Conservation (phyloP, 2,888 invertebrate species). For the Pachliopta kotzebuea region DNA sequence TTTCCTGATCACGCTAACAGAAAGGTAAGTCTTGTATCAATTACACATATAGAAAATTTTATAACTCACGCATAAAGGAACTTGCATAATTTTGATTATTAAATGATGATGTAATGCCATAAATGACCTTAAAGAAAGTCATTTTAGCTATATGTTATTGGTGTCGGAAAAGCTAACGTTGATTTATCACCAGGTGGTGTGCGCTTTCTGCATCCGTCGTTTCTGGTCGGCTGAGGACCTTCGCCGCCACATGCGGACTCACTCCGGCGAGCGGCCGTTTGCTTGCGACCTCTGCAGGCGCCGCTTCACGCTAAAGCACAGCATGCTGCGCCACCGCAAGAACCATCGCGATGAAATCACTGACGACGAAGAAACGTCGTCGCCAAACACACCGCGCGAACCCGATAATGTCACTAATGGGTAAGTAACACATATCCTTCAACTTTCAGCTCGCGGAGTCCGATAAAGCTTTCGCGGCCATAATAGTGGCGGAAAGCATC, state of each 20-base stretch:
- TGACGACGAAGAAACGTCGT: constrained; percentile 76
- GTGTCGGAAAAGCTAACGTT: too few species aligned
- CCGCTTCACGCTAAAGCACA: constrained; percentile 95
- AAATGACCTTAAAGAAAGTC: too few species aligned
- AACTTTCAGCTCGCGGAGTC: too few species aligned
- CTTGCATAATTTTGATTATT: too few species aligned
- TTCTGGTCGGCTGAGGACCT: constrained; percentile 98
- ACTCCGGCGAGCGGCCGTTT: constrained; percentile 95
- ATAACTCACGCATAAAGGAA: too few species aligned
- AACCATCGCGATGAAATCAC: constrained; percentile 86
- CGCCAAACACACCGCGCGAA: constrained; percentile 68
- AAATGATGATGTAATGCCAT: too few species aligned
- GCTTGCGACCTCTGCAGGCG: constrained; percentile 94
- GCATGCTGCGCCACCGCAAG: constrained; percentile 95
- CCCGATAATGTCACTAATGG: constrained; percentile 62
- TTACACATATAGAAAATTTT: background rate
- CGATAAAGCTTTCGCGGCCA: too few species aligned
- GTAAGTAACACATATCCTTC: constrained; percentile 45
- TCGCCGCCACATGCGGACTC: constrained; percentile 95
- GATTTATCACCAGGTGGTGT: constrained; percentile 82
- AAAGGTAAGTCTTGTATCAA: constrained; percentile 79
- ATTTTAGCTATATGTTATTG: too few species aligned
- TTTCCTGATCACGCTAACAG: constrained; percentile 93
- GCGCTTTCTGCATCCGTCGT: constrained; percentile 95
- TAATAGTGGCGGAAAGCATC: too few species aligned